phyloP scores from a whole-genome alignment of 1,140 invertebrate genomes.

The Magallana angulata region DNA sequence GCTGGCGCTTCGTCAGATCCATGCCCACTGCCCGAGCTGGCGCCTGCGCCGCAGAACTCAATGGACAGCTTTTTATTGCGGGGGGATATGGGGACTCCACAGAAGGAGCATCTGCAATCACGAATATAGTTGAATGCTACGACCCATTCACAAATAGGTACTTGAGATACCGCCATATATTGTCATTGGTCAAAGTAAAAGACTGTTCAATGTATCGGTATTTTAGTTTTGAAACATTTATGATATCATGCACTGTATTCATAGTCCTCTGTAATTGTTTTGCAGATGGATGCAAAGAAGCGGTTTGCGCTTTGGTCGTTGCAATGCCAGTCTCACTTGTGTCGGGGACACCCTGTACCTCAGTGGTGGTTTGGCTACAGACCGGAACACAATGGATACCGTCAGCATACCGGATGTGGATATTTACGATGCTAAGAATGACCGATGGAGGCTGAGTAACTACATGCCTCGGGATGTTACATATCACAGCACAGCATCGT shows the following conservation, averaged over 20 bases:
- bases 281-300: constrained; percentile 54
- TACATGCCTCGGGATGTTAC: constrained; percentile 42
- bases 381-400: constrained; percentile 24
- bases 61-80: constrained; percentile 55
- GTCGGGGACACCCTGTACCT: constrained; percentile 49
- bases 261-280: not conserved
- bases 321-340: constrained; percentile 55
- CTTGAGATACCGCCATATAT: not conserved
- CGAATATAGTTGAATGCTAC: constrained; percentile 53
- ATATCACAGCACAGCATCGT: constrained; percentile 55
- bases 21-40: constrained; percentile 53
- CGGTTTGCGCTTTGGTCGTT: constrained; percentile 55
- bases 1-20: constrained; percentile 50
- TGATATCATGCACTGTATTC: too few relatives aligned
- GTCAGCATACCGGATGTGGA: constrained; percentile 50
- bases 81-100: constrained; percentile 57
- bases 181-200: too few relatives aligned
- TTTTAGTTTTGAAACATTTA: too few relatives aligned
- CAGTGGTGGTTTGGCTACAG: constrained; percentile 56
- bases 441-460: constrained; percentile 49
- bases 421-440: constrained; percentile 48
- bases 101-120: constrained; percentile 36
- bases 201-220: too few relatives aligned
- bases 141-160: constrained; percentile 55
- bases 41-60: constrained; percentile 37